These are phyloP conservation scores for Calameuta filiformis DNA, from an alignment of 2,888 invertebrate genomes.

Conservation along the genomic window DNA sequence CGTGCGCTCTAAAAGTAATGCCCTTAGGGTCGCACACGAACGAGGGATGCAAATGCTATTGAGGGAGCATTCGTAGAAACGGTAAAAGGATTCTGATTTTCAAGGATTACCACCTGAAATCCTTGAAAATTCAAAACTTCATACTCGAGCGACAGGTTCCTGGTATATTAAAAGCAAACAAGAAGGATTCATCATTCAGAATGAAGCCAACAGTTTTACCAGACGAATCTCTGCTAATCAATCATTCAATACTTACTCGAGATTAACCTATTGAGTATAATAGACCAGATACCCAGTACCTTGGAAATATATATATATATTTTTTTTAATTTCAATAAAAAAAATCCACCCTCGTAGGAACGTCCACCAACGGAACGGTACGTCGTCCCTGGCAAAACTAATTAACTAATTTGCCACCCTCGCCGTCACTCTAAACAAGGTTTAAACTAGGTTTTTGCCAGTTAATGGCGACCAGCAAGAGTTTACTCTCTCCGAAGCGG, in stretches of 20 bases:
- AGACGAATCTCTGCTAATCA: not conserved
- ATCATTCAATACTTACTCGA: not conserved
- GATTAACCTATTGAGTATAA: not conserved
- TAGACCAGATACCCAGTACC: not conserved
- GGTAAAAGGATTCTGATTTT: too few species aligned
- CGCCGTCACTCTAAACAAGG: constrained; percentile 41
- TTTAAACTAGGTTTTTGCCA: constrained; percentile 53
- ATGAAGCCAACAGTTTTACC: not conserved
- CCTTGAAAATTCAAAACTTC: too few species aligned
- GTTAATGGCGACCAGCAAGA: constrained; percentile 41
- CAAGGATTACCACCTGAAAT: too few species aligned
- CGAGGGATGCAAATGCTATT: not conserved
- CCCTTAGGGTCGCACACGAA: not conserved
- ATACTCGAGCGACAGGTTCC: too few species aligned
- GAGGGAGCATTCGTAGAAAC: not conserved
- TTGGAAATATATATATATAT: not conserved
- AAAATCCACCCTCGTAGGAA: not conserved
- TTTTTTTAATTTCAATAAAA: not conserved
- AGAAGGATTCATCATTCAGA: not conserved
- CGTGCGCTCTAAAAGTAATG: not conserved
- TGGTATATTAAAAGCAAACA: too few species aligned
- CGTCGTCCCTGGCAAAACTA: constrained; percentile 46
- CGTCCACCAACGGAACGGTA: constrained; percentile 21
- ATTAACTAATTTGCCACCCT: constrained; percentile 53
- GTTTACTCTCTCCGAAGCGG: constrained; percentile 32